Conservation (phyloP, 2,888 invertebrate species). For the Drosophila suboccidentalis region DNA sequence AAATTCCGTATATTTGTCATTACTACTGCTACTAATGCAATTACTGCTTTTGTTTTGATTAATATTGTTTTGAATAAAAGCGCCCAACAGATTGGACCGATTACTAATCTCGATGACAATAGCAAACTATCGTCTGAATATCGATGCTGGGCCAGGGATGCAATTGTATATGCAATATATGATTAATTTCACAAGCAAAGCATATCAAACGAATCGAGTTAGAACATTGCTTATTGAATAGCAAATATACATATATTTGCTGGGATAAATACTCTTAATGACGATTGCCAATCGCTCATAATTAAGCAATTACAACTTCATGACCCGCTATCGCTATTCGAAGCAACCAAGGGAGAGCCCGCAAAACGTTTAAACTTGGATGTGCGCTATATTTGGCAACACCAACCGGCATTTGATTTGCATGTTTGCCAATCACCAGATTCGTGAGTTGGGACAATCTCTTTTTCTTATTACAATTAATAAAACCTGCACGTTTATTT, state of each 20-base stretch:
- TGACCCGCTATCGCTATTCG: slow-evolving; percentile 32
- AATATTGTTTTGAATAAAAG: slow-evolving; percentile 22
- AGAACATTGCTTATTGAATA: no score
- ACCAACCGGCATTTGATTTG: neutral
- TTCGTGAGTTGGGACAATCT: no score
- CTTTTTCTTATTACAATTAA: no score
- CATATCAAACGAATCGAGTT: no score
- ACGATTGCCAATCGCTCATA: slow-evolving; percentile 32
- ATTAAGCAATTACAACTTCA: slow-evolving; percentile 12
- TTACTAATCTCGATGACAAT: slow-evolving; percentile 45
- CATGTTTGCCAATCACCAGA: no score
- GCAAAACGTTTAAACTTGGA: slow-evolving; percentile 14
- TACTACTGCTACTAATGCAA: no score
- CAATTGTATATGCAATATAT: no score
- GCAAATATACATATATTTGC: neutral
- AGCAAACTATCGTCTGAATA: slow-evolving; percentile 37
- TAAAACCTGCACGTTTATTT: no score
- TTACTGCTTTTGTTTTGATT: no score
- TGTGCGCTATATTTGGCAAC: slow-evolving; percentile 25
- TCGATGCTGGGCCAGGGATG: slow-evolving; percentile 25
- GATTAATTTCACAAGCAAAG: no score
- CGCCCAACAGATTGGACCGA: slow-evolving; percentile 54
- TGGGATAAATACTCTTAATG: slow-evolving; percentile 23
- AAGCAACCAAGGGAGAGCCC: slow-evolving; percentile 28
- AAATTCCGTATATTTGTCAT: no score